These are phyloP conservation scores for Tetheella fluctuosa DNA, from an alignment of 2,888 invertebrate species.

Conservation along the genomic window DNA sequence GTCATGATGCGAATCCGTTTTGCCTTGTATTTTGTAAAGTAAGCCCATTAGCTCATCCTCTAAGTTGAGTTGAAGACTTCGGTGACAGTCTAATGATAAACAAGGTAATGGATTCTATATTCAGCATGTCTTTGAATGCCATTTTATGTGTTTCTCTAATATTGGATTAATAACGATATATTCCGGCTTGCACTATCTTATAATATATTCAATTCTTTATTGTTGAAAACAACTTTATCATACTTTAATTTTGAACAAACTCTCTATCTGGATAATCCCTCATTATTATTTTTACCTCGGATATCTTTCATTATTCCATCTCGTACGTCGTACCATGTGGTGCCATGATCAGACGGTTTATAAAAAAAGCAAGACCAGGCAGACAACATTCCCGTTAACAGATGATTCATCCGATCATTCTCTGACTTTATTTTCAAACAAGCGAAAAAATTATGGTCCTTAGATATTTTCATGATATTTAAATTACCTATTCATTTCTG, in stretches of 20 bases:
- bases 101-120: too few species aligned
- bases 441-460: not conserved
- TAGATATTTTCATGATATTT: not conserved
- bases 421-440: slow-evolving; percentile 15
- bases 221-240: too few species aligned
- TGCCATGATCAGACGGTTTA: slow-evolving; percentile 32
- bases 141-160: too few species aligned
- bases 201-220: too few species aligned
- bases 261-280: not conserved
- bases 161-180: too few species aligned
- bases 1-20: slow-evolving; percentile 55
- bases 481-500: too few species aligned
- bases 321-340: slow-evolving; percentile 38
- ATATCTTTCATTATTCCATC: slow-evolving; percentile 16
- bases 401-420: slow-evolving; percentile 35
- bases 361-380: slow-evolving; percentile 32
- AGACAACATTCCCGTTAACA: slow-evolving; percentile 39
- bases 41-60: slow-evolving; percentile 38
- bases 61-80: slow-evolving; percentile 12
- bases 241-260: not conserved
- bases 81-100: slow-evolving; percentile 4
- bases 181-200: too few species aligned
- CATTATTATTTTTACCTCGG: slow-evolving; percentile 20
- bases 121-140: too few species aligned
- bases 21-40: slow-evolving; percentile 33